These are phyloP conservation scores for Acanthococcus lagerstroemiae DNA, from an alignment of 2,888 invertebrate species.

Conservation along the genomic window DNA sequence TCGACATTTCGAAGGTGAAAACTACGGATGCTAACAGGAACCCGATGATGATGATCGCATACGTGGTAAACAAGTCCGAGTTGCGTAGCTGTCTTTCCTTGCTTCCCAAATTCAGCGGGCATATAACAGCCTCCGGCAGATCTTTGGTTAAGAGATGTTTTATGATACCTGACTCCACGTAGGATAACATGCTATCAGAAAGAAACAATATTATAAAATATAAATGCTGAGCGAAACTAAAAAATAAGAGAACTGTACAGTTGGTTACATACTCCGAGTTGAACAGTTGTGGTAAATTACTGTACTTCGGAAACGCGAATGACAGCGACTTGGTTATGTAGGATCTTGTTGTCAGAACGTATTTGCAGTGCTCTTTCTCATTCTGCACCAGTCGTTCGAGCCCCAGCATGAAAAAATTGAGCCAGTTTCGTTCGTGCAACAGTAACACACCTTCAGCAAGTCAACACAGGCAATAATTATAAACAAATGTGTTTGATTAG, in stretches of 20 bases:
- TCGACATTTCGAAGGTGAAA: slow-evolving; percentile 54
- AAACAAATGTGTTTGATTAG: not conserved
- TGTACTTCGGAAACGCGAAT: slow-evolving; percentile 59
- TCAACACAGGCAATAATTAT: slow-evolving; percentile 15
- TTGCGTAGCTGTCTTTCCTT: slow-evolving; percentile 67
- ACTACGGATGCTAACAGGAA: slow-evolving; percentile 53
- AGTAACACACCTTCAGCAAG: slow-evolving; percentile 46
- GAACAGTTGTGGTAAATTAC: slow-evolving; percentile 51
- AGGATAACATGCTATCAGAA: slow-evolving; percentile 49
- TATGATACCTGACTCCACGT: slow-evolving; percentile 68
- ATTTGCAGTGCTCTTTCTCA: slow-evolving; percentile 61
- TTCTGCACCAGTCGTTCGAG: slow-evolving; percentile 39
- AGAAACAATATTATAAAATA: not conserved
- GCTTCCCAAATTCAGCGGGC: slow-evolving; percentile 68
- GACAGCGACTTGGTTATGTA: slow-evolving; percentile 58
- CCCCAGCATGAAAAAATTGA: slow-evolving; percentile 58
- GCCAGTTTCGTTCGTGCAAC: slow-evolving; percentile 59
- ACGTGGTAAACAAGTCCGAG: slow-evolving; percentile 68
- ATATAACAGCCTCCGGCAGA: slow-evolving; percentile 65
- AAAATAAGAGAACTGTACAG: not conserved
- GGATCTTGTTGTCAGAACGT: slow-evolving; percentile 59
- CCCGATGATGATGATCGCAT: slow-evolving; percentile 61
- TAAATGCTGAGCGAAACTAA: not conserved
- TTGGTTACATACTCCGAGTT: slow-evolving; percentile 55
- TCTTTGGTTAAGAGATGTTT: slow-evolving; percentile 53